Percentiles rank a stretch among this genome's conserved stretches.
phyloP scores from a whole-genome alignment of 2,797 vertebrate species.

The Sebastes paucispinis region DNA sequence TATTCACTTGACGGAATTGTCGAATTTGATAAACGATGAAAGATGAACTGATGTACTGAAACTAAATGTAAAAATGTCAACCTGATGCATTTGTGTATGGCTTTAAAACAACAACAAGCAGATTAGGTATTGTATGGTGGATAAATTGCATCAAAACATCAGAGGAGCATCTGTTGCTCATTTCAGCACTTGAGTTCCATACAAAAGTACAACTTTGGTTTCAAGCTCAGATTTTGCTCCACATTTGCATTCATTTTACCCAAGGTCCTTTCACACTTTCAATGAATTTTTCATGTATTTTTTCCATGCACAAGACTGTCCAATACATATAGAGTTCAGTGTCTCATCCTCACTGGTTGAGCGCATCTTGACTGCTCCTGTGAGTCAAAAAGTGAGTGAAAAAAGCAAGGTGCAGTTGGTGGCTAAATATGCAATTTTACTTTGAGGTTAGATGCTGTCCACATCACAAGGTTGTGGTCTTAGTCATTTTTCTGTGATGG shows the following conservation, averaged over 20 bases:
- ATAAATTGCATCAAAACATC: constrained; percentile 19
- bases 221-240: neutral
- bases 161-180: constrained; percentile 25
- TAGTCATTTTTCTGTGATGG: constrained; percentile 58
- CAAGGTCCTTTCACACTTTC: constrained; percentile 2
- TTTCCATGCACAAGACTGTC: neutral
- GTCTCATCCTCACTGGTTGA: neutral
- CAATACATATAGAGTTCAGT: neutral
- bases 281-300: constrained; percentile 3
- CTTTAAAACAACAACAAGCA: constrained; percentile 13
- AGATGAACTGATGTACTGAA: constrained; percentile 23
- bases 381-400: constrained; percentile 47
- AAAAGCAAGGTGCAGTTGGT: constrained; percentile 57
- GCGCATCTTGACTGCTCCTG: constrained; percentile 20
- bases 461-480: constrained; percentile 70
- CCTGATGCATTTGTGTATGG: constrained; percentile 37
- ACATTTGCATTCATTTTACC: neutral
- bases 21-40: constrained; percentile 20
- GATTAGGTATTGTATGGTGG: constrained; percentile 4
- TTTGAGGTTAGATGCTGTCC: constrained; percentile 67
- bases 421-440: constrained; percentile 69
- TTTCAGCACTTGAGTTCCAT: neutral
- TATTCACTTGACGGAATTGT: neutral
- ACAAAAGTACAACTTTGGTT: neutral
- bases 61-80: constrained; percentile 27